Evolutionary conservation across 2,113 vertebrate species (phyloP).

Genomic region (Cyanoderma ruficeps): DNA sequence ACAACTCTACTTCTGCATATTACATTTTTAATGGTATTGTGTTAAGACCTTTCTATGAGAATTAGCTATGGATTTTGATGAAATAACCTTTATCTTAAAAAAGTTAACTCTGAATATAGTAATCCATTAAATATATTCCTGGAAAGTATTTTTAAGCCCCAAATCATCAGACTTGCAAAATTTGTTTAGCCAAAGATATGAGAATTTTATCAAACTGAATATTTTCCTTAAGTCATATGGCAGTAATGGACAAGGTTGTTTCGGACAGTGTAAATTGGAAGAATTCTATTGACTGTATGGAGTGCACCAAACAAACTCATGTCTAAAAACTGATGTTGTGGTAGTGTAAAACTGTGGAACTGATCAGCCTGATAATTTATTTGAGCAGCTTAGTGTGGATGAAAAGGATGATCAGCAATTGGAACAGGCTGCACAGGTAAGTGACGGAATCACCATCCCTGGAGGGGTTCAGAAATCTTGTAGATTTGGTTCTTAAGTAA

Average conservation of each 20-base stretch:
- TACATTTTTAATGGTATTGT: neutral
- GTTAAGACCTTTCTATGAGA: neutral
- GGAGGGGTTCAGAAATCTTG: neutral
- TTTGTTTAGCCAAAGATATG: neutral
- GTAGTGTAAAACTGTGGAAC: neutral
- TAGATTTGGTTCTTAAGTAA: neutral
- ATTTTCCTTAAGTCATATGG: neutral
- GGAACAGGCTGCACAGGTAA: neutral
- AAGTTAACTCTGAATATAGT: neutral
- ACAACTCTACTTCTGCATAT: neutral
- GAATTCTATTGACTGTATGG: neutral
- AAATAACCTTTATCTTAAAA: neutral
- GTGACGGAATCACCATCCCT: neutral
- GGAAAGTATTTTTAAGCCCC: neutral
- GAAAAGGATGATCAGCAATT: neutral
- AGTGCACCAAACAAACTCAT: neutral
- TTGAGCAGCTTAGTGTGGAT: neutral
- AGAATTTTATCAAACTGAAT: neutral
- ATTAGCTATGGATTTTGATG: neutral
- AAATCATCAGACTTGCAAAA: neutral
- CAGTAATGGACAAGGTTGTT: neutral
- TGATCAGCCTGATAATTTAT: neutral
- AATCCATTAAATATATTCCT: neutral
- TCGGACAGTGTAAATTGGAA: neutral
- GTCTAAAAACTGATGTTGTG: neutral